Conservation (phyloP, 2,888 invertebrate species). For the Eledona agricola region DNA sequence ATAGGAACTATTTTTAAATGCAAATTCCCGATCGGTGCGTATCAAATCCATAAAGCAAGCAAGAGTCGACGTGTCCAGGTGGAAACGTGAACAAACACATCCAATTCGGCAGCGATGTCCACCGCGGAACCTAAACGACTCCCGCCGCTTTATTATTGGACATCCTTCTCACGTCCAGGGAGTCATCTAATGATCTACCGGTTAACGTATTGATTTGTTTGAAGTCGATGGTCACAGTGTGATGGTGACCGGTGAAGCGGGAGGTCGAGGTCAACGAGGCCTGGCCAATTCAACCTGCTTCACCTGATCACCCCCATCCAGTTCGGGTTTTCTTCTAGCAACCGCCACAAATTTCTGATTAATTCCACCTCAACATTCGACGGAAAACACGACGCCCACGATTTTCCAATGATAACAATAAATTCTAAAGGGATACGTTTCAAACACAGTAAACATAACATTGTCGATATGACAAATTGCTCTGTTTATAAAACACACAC, state of each 20-base stretch:
- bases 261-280: conserved; percentile 36
- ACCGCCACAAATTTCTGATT: no score
- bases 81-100: no score
- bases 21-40: conserved; percentile 44
- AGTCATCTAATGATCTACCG: conserved; percentile 31
- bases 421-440: no score
- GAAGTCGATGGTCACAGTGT: conserved; percentile 39
- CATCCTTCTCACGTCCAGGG: conserved; percentile 21
- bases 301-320: conserved; percentile 31
- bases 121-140: no score
- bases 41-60: conserved; percentile 47
- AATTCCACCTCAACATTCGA: conserved; percentile 26
- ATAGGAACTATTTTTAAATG: conserved; percentile 51
- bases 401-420: no score
- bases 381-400: no score
- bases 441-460: no score
- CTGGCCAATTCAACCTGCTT: conserved; percentile 28
- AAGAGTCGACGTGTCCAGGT: conserved; percentile 9
- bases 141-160: conserved; percentile 27
- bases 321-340: conserved; percentile 27
- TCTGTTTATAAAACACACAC: no score
- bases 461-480: no score
- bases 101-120: no score
- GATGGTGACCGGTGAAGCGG: conserved; percentile 33
- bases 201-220: conserved; percentile 40